Evolutionary conservation across 2,888 invertebrate species (phyloP).

Genomic region (Drosophila leonis): DNA sequence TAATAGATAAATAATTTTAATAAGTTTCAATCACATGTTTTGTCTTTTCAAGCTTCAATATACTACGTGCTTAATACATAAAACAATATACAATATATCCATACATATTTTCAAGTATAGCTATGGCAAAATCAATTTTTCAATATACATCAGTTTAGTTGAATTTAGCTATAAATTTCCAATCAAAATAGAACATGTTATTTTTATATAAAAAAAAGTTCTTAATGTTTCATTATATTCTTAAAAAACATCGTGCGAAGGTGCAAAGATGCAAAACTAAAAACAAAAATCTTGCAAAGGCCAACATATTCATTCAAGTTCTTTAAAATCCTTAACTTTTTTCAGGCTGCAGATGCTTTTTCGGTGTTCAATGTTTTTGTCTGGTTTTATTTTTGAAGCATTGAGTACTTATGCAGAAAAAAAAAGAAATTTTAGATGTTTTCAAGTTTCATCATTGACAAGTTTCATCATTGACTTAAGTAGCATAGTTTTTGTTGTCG

Average conservation of each 20-base stretch:
- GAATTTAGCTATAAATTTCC: background rate
- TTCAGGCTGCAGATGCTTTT: background rate
- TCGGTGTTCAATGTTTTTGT: background rate
- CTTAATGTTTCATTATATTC: background rate
- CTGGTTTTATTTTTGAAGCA: background rate
- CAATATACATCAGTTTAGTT: background rate
- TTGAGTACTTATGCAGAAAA: background rate
- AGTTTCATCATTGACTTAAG: background rate
- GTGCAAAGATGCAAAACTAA: no score
- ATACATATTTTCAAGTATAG: background rate
- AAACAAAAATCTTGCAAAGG: background rate
- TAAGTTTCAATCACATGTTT: constrained; percentile 7
- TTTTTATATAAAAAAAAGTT: background rate
- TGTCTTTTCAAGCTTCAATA: constrained; percentile 8
- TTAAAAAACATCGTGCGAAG: background rate
- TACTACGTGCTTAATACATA: constrained; percentile 2
- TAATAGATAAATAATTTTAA: constrained; percentile 19
- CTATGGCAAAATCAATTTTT: background rate
- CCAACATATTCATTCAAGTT: background rate
- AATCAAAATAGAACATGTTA: background rate
- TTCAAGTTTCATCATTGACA: background rate
- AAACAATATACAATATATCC: background rate
- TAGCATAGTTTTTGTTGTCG: background rate
- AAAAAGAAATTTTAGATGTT: background rate
- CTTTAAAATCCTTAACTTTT: background rate